phyloP scores from a whole-genome alignment of 37 sponge, comb jelly and placozoan genomes.

The Dysidea cf. avara region DNA sequence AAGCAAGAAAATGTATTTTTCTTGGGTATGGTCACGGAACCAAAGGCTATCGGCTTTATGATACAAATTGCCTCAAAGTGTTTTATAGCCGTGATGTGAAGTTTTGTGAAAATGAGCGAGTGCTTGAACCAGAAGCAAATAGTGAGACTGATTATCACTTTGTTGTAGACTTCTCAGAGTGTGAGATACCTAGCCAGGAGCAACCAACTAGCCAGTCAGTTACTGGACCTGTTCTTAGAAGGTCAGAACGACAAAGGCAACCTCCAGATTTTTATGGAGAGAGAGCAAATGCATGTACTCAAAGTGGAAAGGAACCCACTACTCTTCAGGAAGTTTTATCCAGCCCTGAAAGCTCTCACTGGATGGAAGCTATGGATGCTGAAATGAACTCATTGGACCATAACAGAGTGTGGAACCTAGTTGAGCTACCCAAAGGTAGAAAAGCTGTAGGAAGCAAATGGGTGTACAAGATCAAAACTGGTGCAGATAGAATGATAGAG shows the following conservation, averaged over 20 bases:
- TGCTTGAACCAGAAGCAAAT: background rate
- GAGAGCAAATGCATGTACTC: background rate
- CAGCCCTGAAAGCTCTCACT: constrained; percentile 30
- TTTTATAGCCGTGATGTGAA: constrained; percentile 9
- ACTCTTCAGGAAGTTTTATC: constrained; percentile 31
- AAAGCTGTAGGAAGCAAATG: no score
- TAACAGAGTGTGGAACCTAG: no score
- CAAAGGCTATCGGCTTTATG: constrained; percentile 19
- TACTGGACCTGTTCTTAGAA: constrained; percentile 4
- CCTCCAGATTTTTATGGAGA: constrained; percentile 26
- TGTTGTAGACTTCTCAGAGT: no score
- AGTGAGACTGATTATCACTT: no score
- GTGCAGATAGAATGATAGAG: no score
- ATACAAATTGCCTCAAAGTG: background rate
- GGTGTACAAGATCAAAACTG: no score
- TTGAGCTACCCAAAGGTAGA: no score
- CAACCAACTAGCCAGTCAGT: no score
- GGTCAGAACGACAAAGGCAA: constrained; percentile 20
- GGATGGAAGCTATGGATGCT: constrained; percentile 8
- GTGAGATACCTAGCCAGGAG: no score
- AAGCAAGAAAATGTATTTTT: constrained; percentile 6
- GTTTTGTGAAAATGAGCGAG: background rate
- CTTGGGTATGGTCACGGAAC: constrained; percentile 11
- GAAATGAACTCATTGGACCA: no score
- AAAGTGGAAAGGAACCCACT: background rate